Evolutionary conservation across 2,888 invertebrate genomes (phyloP), one percentile per base, ranked within the genome.

Genomic region (Mantis religiosa): DNA sequence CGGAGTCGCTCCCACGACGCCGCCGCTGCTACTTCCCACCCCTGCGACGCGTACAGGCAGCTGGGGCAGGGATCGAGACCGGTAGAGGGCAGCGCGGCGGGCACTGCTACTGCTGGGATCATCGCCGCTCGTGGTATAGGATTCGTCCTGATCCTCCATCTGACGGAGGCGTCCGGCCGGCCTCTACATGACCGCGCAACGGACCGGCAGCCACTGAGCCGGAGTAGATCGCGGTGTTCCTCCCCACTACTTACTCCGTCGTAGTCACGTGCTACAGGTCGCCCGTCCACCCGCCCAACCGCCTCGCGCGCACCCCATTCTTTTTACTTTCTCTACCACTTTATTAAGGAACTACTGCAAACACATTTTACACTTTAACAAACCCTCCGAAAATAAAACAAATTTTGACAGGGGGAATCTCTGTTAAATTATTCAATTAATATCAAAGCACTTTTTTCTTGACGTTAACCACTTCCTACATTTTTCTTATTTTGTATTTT

Each of bases 21-120:
- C 90, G 84, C 90, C 91, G 71, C 91, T 90, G 41, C 90, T 88
- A 54, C n/a, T 89, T 47, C 84, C 84, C 81, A 30, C 54, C 30
- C 86, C 87, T n/a, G 27, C 28, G 84, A 34, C 85, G 6, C 25
- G 85, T 25, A 54, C 89, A 25, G 91, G 91, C 91, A 95, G 94
- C 91, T 96, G 95, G 90, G 96, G 96, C 91, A 96, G 93, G 88
- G 96, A 96, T 91, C 95, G 94, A 92, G 96, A 96, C 92, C 96
- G 95, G 93, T 95, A 95, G 91, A 96, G 95, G 92, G 94, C 54
- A 20, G 54, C 25, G 1, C 54, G 54, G 20, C 91, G 82, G 90
- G 91, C 88, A 89, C 90, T 86, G 90, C 90, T 89, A 92, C 94
- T 94, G 93, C 94, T 27, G 54, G 82, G 84, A n/a, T 28, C 81